Conservation (phyloP, 2,797 vertebrate species). For the Ceyx erithaca region DNA sequence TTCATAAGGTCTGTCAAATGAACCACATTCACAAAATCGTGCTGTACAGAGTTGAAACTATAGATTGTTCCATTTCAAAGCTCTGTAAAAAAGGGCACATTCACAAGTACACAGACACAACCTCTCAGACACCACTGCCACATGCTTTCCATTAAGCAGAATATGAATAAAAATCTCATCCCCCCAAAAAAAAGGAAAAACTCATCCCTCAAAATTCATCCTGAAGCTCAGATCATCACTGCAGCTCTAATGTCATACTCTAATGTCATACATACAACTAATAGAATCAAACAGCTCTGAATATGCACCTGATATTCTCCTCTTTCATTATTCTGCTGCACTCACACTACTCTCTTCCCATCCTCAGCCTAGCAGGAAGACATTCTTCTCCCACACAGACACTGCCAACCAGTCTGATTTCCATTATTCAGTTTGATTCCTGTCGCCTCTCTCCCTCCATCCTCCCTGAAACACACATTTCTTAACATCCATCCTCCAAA, state of each 20-base stretch:
- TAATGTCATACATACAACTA: neutral
- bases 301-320: neutral
- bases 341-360: neutral
- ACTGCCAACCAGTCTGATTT: neutral
- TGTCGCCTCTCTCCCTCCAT: neutral
- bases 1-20: neutral
- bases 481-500: conserved; percentile 13
- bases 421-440: conserved; percentile 21
- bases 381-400: neutral
- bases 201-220: neutral
- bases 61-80: neutral
- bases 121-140: neutral
- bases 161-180: neutral
- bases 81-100: neutral
- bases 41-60: neutral
- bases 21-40: neutral
- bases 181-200: conserved; percentile 2
- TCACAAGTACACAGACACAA: neutral
- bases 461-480: neutral
- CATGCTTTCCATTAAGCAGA: neutral
- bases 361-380: conserved; percentile 6
- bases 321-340: neutral
- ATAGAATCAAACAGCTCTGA: conserved; percentile 40
- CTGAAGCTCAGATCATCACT: conserved; percentile 29
- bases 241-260: neutral